phyloP scores from a whole-genome alignment of 2,797 vertebrate genomes.

The Pipistrellus nathusii region DNA sequence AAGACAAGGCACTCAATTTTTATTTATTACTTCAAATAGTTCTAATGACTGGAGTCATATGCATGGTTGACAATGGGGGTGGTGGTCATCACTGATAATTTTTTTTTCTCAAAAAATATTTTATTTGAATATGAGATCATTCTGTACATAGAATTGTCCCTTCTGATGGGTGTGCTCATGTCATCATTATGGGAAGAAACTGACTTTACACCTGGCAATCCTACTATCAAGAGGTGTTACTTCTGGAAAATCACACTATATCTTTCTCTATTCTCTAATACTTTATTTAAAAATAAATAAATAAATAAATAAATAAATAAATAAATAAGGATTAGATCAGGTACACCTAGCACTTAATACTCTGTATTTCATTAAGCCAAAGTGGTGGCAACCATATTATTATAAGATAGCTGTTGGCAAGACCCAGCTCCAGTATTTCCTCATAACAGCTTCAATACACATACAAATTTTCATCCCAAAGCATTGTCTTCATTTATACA shows the following conservation, averaged over 20 bases:
- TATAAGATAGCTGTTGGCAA: background rate
- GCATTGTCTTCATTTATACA: background rate
- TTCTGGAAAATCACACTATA: background rate
- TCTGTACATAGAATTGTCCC: background rate
- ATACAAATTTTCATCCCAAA: too few relatives aligned
- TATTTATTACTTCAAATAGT: background rate
- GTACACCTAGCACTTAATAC: background rate
- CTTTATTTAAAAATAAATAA: too few relatives aligned
- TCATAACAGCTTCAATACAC: background rate
- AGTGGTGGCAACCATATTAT: too few relatives aligned
- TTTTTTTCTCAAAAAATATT: background rate
- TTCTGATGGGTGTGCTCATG: background rate
- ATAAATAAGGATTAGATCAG: background rate
- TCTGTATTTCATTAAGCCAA: background rate
- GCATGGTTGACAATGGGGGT: background rate
- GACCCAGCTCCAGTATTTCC: background rate
- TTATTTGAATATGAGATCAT: slow-evolving; percentile 29
- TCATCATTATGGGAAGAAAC: background rate
- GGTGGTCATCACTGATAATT: background rate
- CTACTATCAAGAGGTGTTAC: background rate
- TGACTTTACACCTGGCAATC: background rate
- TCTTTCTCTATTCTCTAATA: background rate
- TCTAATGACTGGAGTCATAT: background rate
- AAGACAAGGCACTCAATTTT: background rate
- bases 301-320: too few relatives aligned